These are phyloP conservation scores for Coregonus ussuriensis DNA, from an alignment of 2,797 vertebrate species.

Conservation along the genomic window DNA sequence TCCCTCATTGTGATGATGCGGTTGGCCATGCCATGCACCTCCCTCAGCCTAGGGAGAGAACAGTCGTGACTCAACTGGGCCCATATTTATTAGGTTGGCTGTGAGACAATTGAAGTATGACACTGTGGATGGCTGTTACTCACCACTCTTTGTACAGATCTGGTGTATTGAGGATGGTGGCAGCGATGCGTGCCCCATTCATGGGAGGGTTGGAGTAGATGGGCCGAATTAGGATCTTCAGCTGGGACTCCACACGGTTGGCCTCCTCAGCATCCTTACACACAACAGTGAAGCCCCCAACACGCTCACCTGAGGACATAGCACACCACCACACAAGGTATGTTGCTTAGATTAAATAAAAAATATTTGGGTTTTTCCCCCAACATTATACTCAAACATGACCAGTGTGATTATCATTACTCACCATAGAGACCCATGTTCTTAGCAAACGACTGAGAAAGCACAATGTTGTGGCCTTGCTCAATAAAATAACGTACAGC, in stretches of 20 bases:
- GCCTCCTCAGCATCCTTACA: conserved; percentile 91
- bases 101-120: not conserved
- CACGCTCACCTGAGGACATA: conserved; percentile 86
- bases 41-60: conserved; percentile 79
- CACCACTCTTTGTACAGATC: conserved; percentile 87
- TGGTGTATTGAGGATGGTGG: conserved; percentile 87
- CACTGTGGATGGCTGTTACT: conserved; percentile 16
- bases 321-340: conserved; percentile 4
- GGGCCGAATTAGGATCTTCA: conserved; percentile 97
- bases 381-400: not conserved
- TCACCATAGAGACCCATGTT: conserved; percentile 99
- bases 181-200: conserved; percentile 92
- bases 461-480: conserved; percentile 87
- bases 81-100: not conserved
- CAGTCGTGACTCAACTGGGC: not conserved
- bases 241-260: conserved; percentile 94
- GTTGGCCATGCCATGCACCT: conserved; percentile 94
- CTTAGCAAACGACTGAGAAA: conserved; percentile 96
- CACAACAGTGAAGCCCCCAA: conserved; percentile 91
- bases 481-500: conserved; percentile 95
- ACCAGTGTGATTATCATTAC: conserved; percentile 39
- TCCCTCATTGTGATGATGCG: conserved; percentile 96
- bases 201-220: conserved; percentile 98
- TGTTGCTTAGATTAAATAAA: not conserved
- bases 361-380: not conserved